Base-by-base conservation (phyloP, 2,113 vertebrate species). In the Pachyramphus minor region DNA sequence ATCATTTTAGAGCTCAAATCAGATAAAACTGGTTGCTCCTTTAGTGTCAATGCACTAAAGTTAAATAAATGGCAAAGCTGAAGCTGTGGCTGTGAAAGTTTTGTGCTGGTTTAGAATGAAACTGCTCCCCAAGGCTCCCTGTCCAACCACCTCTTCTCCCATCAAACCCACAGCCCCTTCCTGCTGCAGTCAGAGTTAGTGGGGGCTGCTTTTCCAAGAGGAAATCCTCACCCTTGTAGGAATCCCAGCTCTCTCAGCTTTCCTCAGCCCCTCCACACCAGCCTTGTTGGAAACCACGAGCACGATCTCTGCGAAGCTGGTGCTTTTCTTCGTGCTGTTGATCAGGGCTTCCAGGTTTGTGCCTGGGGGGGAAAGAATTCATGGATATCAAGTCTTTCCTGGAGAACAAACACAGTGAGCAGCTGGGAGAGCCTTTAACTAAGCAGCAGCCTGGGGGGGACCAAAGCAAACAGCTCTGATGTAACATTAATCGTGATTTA, bases 341-440 rank as follows among this genome's bases (percentile, higher is more conserved):
- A 99, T 99, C 75, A 99, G 98, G 3, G 99, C 99, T 93, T 99
- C 99, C 59, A 99, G 98, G 96, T 99, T 99, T 20, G 99, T 99
- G 62, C 99, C 99, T 99, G 84, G 22, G 44, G 87, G 21, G 33
- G 75, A 84, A 79, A 92, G 93, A 78, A 60, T 52, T 75, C 18
- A 21, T 16, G 41, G 71, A 14, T 31, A 67, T 42, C 22, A 31
- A 18, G 42, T 31, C 2, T 1, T 66, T 81, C 52, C 55, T 33
- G 49, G 42, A 77, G 42, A 87, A 82, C 47, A 91, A 88, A 90
- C 18, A 66, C 4, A 80, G 14, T 56, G 69, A 88, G 84, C 31
- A 84, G 73, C 87, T 75, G 80, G 67, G 83, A 64, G 39, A 67
- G 31, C 56, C 53, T 94, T 92, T 73, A 75, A 78, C 45, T 64